Evolutionary conservation across 2,113 vertebrate species (phyloP), one percentile per base, ranked within the genome.

Genomic region (Syngnathus typhle): DNA sequence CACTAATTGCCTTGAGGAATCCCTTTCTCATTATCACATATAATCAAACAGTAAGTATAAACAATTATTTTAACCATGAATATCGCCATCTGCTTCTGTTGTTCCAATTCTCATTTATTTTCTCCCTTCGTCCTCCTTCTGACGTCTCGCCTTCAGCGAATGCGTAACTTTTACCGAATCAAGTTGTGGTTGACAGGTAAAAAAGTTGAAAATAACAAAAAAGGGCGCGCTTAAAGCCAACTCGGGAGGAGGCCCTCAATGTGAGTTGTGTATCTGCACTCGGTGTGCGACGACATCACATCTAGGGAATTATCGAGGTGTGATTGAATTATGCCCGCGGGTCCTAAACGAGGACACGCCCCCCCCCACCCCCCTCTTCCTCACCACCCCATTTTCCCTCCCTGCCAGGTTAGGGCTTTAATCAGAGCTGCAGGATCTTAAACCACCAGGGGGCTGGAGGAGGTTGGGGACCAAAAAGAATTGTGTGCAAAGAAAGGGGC

Each of bases 31-130:
- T 89, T 88, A 89, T 88, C 87, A 88, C 88, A 85, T 87, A 82
- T 88, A 89, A 88, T 88, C 87, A 88, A 88, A 88, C 85, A 86
- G 86, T 88, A 88, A 88, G 87, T 87, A 88, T 84, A 85, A 88
- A 88, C 85, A 88, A 85, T 87, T 65, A 84, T 85, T 88, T 87
- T 88, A 84, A 77, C 76, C 78, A 83, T 86, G 82, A 77, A 79
- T 82, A 82, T 84, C 65, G 76, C 85, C 88, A 89, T 88, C 88
- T 89, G 88, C 70, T 87, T 84, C 85, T 88, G 88, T 84, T 77
- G 68, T 81, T 86, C 77, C 75, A 77, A 69, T 73, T 71, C 63
- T 70, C 66, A 10, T 21, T 36, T 65, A 37, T 38, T 21, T 38
- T 64, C 21, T 60, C 16, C 10, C 46, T 7, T 47, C 61, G 70